phyloP scores from a whole-genome alignment of 2,113 vertebrate genomes.

The Lipotes vexillifer region DNA sequence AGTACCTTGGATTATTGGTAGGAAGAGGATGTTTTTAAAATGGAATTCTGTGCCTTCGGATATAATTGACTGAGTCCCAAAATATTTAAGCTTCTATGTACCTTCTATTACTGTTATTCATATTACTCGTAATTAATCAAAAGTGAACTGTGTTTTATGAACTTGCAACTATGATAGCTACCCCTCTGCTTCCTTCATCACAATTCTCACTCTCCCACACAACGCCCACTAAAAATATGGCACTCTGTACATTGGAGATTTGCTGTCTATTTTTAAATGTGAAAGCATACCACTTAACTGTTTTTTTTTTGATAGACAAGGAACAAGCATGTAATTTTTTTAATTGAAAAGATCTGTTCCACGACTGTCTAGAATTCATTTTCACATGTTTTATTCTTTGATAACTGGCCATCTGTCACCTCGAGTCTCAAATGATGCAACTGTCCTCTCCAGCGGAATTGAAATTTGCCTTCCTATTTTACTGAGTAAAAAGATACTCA shows the following conservation, averaged over 20 bases:
- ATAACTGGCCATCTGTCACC: conserved; percentile 65
- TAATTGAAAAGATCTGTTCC: conserved; percentile 61
- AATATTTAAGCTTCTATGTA: not conserved
- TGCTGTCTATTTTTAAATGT: conserved; percentile 62
- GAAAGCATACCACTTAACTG: conserved; percentile 63
- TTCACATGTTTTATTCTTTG: conserved; percentile 68
- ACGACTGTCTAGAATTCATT: conserved; percentile 61
- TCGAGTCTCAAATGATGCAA: conserved; percentile 42
- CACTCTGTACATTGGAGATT: not conserved
- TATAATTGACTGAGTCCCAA: not conserved
- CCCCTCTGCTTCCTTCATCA: not conserved
- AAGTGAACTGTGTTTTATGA: not conserved
- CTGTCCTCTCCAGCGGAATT: conserved; percentile 26
- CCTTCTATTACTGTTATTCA: not conserved
- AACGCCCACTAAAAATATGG: conserved; percentile 57
- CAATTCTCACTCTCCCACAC: conserved; percentile 35
- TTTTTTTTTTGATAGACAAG: conserved; percentile 69
- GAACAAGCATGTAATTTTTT: conserved; percentile 64
- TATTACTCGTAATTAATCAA: not conserved
- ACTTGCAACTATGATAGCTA: not conserved
- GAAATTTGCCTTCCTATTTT: not conserved
- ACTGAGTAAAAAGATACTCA: conserved; percentile 17
- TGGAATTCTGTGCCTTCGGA: not conserved
- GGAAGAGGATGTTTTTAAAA: not conserved
- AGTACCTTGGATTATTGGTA: not conserved